A percentile compares a stretch with the other conserved stretches of the same genome.
phyloP scores from a whole-genome alignment of 2,888 invertebrate genomes.

The Nineta flava region DNA sequence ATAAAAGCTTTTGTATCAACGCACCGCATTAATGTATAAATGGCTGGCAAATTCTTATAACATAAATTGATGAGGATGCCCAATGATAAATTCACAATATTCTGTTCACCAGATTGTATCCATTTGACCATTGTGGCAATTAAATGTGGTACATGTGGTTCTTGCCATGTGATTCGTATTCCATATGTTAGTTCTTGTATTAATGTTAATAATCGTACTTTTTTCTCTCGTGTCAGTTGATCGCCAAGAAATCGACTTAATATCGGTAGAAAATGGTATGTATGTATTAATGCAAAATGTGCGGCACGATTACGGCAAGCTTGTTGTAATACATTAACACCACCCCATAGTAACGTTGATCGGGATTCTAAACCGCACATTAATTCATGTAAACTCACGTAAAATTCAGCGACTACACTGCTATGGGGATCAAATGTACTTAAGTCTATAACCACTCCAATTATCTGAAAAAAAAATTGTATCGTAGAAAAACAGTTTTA shows the following conservation, averaged over 20 bases:
- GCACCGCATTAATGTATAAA: constrained; percentile 53
- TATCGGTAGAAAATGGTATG: constrained; percentile 53
- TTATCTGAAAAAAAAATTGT: constrained; percentile 31
- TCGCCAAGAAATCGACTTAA: constrained; percentile 42
- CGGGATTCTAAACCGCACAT: constrained; percentile 38
- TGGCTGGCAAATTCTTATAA: constrained; percentile 59
- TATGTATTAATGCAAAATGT: constrained; percentile 45
- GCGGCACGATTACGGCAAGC: constrained; percentile 45
- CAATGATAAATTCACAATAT: constrained; percentile 36
- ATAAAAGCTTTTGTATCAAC: constrained; percentile 54
- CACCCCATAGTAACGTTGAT: constrained; percentile 45
- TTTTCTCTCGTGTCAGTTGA: constrained; percentile 44
- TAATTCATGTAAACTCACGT: constrained; percentile 46
- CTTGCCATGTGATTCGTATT: constrained; percentile 65
- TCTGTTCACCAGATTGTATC: constrained; percentile 36
- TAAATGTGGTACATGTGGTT: constrained; percentile 51
- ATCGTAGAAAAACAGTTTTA: no score
- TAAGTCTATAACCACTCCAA: constrained; percentile 45
- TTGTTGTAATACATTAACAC: constrained; percentile 44
- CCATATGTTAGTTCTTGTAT: constrained; percentile 63
- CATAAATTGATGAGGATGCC: constrained; percentile 64
- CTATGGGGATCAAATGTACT: constrained; percentile 50
- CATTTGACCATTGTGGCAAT: constrained; percentile 51
- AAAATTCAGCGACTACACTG: constrained; percentile 47
- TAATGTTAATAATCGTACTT: constrained; percentile 41